A percentile compares a stretch with the other conserved stretches of the same genome.
phyloP scores from a whole-genome alignment of 2,113 vertebrate species.

The Sorex araneus region DNA sequence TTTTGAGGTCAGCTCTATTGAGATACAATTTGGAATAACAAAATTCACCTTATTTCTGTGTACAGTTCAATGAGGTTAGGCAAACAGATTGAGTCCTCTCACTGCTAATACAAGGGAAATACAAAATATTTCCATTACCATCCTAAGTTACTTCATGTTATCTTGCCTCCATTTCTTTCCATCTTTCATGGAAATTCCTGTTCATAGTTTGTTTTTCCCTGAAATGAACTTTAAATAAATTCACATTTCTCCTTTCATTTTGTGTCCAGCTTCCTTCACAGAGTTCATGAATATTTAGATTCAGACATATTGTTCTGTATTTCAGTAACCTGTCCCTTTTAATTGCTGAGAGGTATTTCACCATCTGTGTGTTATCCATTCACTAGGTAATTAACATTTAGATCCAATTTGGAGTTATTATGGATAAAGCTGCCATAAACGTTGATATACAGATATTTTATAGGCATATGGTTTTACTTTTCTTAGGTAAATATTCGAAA shows the following conservation, averaged over 20 bases:
- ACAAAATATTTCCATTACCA: background rate
- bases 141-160: background rate
- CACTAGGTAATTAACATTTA: background rate
- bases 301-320: background rate
- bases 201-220: background rate
- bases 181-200: background rate
- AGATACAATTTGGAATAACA: background rate
- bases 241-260: background rate
- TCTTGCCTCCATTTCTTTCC: background rate
- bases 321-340: background rate
- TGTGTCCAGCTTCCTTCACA: background rate
- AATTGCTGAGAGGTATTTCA: background rate
- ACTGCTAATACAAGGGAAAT: rapidly evolving
- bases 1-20: background rate
- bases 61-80: background rate
- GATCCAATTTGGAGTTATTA: background rate
- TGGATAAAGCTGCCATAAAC: background rate
- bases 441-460: background rate
- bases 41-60: background rate
- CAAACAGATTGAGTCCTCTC: background rate
- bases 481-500: background rate
- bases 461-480: background rate
- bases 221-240: background rate
- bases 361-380: background rate
- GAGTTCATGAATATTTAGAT: background rate